A percentile compares a stretch with the other conserved stretches of the same genome.
Conservation (phyloP, 2,797 vertebrate species). For the Sus cebifrons region DNA sequence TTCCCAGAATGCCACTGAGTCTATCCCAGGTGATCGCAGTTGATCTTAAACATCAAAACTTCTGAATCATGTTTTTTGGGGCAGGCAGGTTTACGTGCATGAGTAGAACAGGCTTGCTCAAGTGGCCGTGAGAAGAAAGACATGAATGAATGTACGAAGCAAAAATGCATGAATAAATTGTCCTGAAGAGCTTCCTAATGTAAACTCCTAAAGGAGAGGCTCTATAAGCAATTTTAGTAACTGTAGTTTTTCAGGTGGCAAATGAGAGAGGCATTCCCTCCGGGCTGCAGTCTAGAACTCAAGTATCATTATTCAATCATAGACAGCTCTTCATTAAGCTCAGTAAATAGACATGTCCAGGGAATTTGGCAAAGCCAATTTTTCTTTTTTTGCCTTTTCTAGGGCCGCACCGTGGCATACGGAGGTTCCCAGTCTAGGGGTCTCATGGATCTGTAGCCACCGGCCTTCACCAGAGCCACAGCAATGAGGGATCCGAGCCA, state of each 20-base stretch:
- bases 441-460: no score
- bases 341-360: slow-evolving; percentile 69
- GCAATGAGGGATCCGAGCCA: no score
- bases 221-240: slow-evolving; percentile 81
- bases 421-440: no score
- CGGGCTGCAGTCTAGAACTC: slow-evolving; percentile 73
- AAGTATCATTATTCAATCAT: slow-evolving; percentile 76
- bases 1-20: background rate
- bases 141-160: slow-evolving; percentile 27
- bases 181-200: slow-evolving; percentile 56
- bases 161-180: slow-evolving; percentile 33
- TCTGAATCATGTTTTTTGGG: background rate
- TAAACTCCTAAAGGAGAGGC: slow-evolving; percentile 64
- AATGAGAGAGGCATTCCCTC: slow-evolving; percentile 78
- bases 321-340: slow-evolving; percentile 59
- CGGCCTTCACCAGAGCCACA: no score
- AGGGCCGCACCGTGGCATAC: no score
- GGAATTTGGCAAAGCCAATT: slow-evolving; percentile 30
- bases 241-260: slow-evolving; percentile 80
- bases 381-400: background rate
- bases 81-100: background rate
- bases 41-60: slow-evolving; percentile 11
- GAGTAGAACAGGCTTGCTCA: background rate
- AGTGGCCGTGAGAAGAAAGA: background rate
- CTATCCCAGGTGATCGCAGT: background rate